Base-by-base conservation (phyloP, 92 coral and sea anemone genomes). In the Plumapathes pennacea region DNA sequence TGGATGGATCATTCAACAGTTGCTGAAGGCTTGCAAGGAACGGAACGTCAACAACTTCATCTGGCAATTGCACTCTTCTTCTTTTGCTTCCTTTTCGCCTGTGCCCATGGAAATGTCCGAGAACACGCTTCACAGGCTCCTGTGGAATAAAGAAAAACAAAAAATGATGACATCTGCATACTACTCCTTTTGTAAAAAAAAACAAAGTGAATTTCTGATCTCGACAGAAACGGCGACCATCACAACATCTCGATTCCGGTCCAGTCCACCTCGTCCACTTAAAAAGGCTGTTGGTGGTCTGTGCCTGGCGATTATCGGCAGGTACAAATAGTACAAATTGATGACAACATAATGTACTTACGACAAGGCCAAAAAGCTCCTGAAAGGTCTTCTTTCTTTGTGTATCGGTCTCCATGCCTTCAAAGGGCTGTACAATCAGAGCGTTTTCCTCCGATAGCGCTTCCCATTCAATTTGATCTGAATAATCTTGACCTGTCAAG, bases 291-390 rank as follows among this genome's bases (percentile, higher is more conserved):
- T n/a, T n/a, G n/a, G n/a, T n/a, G n/a, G n/a, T n/a, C n/a, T n/a
- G n/a, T n/a, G n/a, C n/a, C n/a, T n/a, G n/a, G n/a, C n/a, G n/a
- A n/a, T n/a, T n/a, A n/a, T n/a, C n/a, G n/a, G n/a, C n/a, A n/a
- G n/a, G n/a, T n/a, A n/a, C n/a, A n/a, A n/a, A n/a, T n/a, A n/a
- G n/a, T n/a, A n/a, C n/a, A n/a, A n/a, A n/a, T n/a, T n/a, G n/a
- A n/a, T n/a, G n/a, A n/a, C n/a, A n/a, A n/a, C n/a, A n/a, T n/a
- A n/a, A n/a, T n/a, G 10, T 44, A 64, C 57, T 75, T 52, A 75
- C 82, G 33, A 75, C 77, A 54, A 67, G 40, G 46, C 82, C 81
- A 46, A 67, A 67, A 37, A 54, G 7, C 14, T 75, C 77, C 57
- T 67, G 54, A 36, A 54, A 75, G 32, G 37, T 42, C 39, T 69